phyloP scores from a whole-genome alignment of 2,113 vertebrate species.

The Amia ocellicauda region DNA sequence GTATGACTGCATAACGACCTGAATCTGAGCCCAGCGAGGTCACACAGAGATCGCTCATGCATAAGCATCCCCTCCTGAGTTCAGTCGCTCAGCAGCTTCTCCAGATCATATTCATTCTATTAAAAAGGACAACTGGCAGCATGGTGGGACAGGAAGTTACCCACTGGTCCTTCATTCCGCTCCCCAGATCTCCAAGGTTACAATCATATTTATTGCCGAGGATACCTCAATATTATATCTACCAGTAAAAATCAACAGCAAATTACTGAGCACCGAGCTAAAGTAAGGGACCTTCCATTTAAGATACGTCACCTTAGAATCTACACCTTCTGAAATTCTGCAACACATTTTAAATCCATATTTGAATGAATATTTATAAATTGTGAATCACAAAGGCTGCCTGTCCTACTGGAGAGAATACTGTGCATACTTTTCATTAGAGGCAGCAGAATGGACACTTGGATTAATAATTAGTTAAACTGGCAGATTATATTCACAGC shows the following conservation, averaged over 20 bases:
- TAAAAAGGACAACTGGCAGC: conserved; percentile 33
- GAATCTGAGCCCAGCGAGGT: conserved; percentile 20
- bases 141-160: conserved; percentile 20
- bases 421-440: background rate
- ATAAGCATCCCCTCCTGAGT: conserved; percentile 22
- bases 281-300: no score
- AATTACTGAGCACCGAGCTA: no score
- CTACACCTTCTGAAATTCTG: no score
- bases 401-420: no score
- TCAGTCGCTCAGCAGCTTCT: no score
- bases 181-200: conserved; percentile 26
- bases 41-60: conserved; percentile 21
- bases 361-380: no score
- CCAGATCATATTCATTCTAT: no score
- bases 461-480: background rate
- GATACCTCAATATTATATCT: no score
- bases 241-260: no score
- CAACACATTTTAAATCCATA: no score
- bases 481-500: conserved; percentile 9
- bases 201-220: conserved; percentile 4
- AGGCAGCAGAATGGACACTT: background rate
- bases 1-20: conserved; percentile 15
- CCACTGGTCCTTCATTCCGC: conserved; percentile 26
- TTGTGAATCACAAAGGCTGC: no score
- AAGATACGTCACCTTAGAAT: no score